Base-by-base conservation (phyloP, 2,888 invertebrate species). In the Athrips mouffetella region DNA sequence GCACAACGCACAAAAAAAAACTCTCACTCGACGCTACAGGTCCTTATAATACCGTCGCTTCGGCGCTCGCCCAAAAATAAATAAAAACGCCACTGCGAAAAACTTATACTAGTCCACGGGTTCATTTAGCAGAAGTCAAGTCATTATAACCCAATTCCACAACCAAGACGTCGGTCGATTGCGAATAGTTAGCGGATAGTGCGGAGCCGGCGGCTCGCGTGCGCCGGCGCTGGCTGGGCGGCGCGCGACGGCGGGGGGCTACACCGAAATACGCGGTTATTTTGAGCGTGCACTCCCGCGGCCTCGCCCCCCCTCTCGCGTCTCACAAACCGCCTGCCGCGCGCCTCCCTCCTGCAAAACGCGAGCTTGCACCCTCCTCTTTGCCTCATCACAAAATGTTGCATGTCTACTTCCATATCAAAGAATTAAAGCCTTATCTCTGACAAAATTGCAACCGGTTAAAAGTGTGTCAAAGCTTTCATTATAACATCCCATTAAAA, bases 141-240 rank as follows among this genome's bases (percentile, higher is more conserved):
- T 92, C 93, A 93, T 93, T 91, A 91, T 92, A 91, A 83, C 91
- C 91, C 91, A 91, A 91, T 89, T 89, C 90, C 89, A 92, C 89
- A 87, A 91, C 92, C 94, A 94, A 95, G 94, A 94, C 94, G 95
- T 95, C 94, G 94, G 94, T 95, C 94, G 95, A 94, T 94, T 94
- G 93, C 94, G 93, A 94, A 93, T 94, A 92, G 93, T 92, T 92
- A 93, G 93, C 93, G 94, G 93, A 93, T 93, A 93, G 93, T 94
- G 93, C 89, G 73, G 71, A 59, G 73, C 65, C 56, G 58, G 59
- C 57, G 66, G 53, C 60, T 60, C 62, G 73, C 64, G 67, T 72
- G 75, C 70, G 80, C 75, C 70, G 65, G 73, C 75, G 37, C 37
- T 37, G 31, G 37, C 21, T 37, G 21, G 37, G 10, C 20, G 70